These are phyloP conservation scores for Macrosoma leucophasiata DNA, from an alignment of 2,888 invertebrate genomes.

Conservation along the genomic window DNA sequence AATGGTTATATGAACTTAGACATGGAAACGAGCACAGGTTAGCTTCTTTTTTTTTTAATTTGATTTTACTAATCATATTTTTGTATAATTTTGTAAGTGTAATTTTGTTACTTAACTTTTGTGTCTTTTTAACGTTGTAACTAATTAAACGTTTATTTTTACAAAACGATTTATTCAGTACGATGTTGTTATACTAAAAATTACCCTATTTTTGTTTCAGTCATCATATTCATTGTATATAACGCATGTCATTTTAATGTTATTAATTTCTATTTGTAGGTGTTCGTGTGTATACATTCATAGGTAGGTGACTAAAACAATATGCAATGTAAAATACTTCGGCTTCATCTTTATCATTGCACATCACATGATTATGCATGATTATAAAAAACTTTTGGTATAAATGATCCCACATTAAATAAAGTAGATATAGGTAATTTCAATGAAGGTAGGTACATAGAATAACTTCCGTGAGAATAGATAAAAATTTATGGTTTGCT, in stretches of 20 bases:
- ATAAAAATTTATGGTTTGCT: no score
- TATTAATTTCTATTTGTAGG: slow-evolving; percentile 43
- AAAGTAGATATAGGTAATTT: no score
- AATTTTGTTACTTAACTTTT: slow-evolving; percentile 10
- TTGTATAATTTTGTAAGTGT: slow-evolving; percentile 7
- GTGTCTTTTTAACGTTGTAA: slow-evolving; percentile 4
- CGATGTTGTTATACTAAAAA: neutral
- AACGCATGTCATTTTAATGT: no score
- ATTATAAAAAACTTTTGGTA: no score
- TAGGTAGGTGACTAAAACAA: slow-evolving; percentile 55
- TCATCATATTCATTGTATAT: slow-evolving; percentile 3
- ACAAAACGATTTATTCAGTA: neutral
- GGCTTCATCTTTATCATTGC: no score
- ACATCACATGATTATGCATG: no score
- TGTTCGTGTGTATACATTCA: slow-evolving; percentile 58
- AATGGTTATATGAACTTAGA: slow-evolving; percentile 35
- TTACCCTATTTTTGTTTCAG: neutral
- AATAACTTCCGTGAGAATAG: no score
- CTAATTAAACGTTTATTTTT: neutral
- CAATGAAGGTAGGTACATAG: no score
- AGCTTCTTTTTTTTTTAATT: slow-evolving; percentile 14
- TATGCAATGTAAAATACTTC: no score
- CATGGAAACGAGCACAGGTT: slow-evolving; percentile 41
- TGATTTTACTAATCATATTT: no score
- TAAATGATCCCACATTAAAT: no score